Conservation (phyloP, 2,888 invertebrate species). For the Tridacna crocea region DNA sequence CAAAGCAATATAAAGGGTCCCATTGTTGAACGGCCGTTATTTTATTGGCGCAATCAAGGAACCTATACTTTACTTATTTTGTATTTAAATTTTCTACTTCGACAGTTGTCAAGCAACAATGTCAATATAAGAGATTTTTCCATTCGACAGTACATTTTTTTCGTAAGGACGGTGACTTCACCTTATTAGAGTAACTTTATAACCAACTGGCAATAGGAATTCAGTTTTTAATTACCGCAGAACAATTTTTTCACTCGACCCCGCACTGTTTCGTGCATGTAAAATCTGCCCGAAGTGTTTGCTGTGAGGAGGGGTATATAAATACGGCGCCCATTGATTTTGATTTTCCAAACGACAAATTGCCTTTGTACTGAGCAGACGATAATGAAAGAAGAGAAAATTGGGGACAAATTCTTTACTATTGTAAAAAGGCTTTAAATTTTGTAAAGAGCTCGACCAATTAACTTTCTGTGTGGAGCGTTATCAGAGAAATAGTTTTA, state of each 20-base stretch:
- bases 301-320: neutral
- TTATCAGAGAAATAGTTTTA: too few species aligned
- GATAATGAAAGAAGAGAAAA: neutral
- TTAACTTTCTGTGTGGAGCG: too few species aligned
- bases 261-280: too few species aligned
- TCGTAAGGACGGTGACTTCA: too few species aligned
- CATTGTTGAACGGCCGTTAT: neutral
- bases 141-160: too few species aligned
- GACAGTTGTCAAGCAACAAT: neutral
- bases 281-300: too few species aligned
- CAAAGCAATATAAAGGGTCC: too few species aligned
- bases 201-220: too few species aligned
- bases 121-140: too few species aligned
- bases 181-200: too few species aligned
- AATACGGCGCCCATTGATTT: neutral
- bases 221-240: too few species aligned
- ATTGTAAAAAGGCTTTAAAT: neutral
- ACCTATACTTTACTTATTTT: neutral
- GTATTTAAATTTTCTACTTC: neutral
- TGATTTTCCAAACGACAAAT: slow-evolving; percentile 2
- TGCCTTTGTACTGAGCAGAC: slow-evolving; percentile 3
- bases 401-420: neutral
- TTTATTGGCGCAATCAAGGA: slow-evolving; percentile 1
- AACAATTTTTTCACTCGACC: too few species aligned
- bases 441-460: neutral